These are phyloP conservation scores for Achroia grisella DNA, from an alignment of 1,140 invertebrate species.

Conservation along the genomic window DNA sequence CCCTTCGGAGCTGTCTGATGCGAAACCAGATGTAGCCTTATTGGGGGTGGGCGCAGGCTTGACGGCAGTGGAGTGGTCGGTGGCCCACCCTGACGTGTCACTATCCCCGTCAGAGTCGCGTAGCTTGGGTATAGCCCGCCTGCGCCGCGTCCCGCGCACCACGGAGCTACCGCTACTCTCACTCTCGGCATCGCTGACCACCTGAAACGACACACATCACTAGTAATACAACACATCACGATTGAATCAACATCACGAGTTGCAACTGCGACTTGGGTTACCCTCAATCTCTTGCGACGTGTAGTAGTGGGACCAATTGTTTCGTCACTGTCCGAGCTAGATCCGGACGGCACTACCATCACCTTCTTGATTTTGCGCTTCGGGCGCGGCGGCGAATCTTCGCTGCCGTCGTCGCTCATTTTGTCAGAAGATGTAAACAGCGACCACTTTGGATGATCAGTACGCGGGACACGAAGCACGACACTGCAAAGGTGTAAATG, in stretches of 20 bases:
- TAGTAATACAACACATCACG: background rate
- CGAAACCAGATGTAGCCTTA: constrained; percentile 52
- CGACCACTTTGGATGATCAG: constrained; percentile 20
- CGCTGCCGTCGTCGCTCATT: constrained; percentile 60
- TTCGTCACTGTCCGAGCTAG: constrained; percentile 56
- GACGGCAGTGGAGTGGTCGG: constrained; percentile 20
- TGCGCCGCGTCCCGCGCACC: constrained; percentile 25
- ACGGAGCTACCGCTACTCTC: constrained; percentile 50
- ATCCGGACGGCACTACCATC: constrained; percentile 38
- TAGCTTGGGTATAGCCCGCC: constrained; percentile 38
- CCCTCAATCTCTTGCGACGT: constrained; percentile 58
- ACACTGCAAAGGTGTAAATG: constrained; percentile 63
- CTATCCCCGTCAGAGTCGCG: constrained; percentile 63
- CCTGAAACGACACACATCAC: constrained; percentile 30
- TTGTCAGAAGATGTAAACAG: constrained; percentile 31
- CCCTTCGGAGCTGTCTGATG: constrained; percentile 80
- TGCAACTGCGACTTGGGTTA: constrained; percentile 18
- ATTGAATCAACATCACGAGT: no score
- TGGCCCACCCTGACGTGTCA: constrained; percentile 32
- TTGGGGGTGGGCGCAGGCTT: constrained; percentile 17
- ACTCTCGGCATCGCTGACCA: constrained; percentile 50
- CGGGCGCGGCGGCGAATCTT: constrained; percentile 42
- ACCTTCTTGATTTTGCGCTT: constrained; percentile 48
- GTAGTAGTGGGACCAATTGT: constrained; percentile 34
- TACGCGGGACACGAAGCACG: constrained; percentile 59